A percentile compares a stretch with the other conserved stretches of the same genome.
Conservation (phyloP, 37 sponge, comb jelly and placozoan species). For the Oopsacas minuta region DNA sequence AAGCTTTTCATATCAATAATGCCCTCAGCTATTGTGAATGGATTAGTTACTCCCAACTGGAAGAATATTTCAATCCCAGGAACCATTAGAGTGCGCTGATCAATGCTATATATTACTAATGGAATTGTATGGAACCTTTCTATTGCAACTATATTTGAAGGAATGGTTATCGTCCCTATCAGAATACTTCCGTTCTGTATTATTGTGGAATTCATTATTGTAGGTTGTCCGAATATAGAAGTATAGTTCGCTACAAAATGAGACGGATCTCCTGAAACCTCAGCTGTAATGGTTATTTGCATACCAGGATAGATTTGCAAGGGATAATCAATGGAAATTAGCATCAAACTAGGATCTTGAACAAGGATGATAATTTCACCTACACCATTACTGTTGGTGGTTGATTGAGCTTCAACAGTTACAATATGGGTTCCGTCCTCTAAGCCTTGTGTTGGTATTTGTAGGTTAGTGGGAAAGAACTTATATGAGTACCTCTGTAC, state of each 20-base stretch:
- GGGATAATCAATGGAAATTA: not conserved
- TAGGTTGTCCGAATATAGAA: not conserved
- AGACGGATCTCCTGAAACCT: not conserved
- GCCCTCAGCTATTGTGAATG: not conserved
- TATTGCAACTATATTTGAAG: not conserved
- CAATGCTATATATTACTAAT: not conserved
- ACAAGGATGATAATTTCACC: not conserved
- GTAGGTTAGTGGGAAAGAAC: not conserved
- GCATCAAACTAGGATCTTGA: not conserved
- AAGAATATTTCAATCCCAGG: not conserved
- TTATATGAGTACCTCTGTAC: not conserved
- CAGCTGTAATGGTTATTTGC: not conserved
- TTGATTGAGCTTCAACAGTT: not conserved
- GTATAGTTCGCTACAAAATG: not conserved
- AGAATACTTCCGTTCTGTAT: not conserved
- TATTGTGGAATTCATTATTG: not conserved
- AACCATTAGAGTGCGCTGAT: not conserved
- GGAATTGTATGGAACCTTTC: not conserved
- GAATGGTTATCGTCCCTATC: not conserved
- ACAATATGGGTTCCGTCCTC: not conserved
- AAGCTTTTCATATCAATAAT: not conserved
- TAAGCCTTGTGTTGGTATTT: not conserved
- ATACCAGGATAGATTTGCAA: not conserved
- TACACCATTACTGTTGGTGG: not conserved
- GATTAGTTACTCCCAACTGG: not conserved